Evolutionary conservation across 2,888 invertebrate genomes (phyloP).

Genomic region (Melieria omissa): DNA sequence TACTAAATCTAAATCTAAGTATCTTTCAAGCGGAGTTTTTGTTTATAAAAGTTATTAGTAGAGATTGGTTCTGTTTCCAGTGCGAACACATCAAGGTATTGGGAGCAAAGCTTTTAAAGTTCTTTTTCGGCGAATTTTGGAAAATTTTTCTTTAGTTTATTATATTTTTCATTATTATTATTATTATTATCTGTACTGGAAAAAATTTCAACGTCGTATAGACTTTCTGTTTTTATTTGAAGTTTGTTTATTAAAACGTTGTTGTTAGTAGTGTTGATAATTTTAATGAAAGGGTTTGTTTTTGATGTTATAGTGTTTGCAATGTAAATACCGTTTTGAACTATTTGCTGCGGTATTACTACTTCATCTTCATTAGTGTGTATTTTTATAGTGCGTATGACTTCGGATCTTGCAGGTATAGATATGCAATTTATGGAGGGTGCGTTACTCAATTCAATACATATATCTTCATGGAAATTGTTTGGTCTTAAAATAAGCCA

Average conservation of each 20-base stretch:
- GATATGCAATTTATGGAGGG: not conserved
- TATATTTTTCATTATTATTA: not conserved
- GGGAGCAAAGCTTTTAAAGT: conserved; percentile 9
- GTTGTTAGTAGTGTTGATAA: conserved; percentile 27
- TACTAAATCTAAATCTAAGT: no score
- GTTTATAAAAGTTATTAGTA: conserved; percentile 25
- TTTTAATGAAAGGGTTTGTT: conserved; percentile 15
- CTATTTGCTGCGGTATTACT: conserved; percentile 33
- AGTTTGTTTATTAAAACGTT: conserved; percentile 19
- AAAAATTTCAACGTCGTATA: conserved; percentile 20
- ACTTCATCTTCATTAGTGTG: conserved; percentile 8
- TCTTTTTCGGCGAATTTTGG: conserved; percentile 15
- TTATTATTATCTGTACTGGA: not conserved
- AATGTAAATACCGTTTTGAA: conserved; percentile 29
- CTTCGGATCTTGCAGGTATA: conserved; percentile 32
- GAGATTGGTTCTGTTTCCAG: conserved; percentile 38
- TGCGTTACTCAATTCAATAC: conserved; percentile 22
- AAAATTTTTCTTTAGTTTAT: conserved; percentile 15
- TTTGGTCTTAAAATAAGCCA: conserved; percentile 31
- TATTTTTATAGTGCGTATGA: conserved; percentile 18
- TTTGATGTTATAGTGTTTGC: conserved; percentile 30
- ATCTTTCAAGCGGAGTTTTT: conserved; percentile 23
- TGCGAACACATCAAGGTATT: conserved; percentile 39
- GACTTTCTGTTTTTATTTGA: conserved; percentile 20
- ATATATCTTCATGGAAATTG: conserved; percentile 23